phyloP scores from a whole-genome alignment of 1,140 invertebrate species.

The Megalonaias nervosa region DNA sequence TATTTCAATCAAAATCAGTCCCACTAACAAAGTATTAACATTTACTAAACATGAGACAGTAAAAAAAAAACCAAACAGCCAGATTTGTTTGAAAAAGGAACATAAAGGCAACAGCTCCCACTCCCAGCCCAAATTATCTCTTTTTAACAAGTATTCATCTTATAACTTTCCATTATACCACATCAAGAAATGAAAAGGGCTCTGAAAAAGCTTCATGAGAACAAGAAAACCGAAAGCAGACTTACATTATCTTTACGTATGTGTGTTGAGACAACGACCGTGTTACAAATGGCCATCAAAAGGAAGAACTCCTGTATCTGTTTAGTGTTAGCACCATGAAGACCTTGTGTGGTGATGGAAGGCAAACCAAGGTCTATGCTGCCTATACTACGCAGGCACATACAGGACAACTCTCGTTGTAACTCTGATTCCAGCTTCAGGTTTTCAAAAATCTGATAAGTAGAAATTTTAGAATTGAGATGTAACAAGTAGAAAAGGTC shows the following conservation, averaged over 20 bases:
- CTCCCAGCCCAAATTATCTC: too few species aligned
- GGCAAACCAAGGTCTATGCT: constrained; percentile 46
- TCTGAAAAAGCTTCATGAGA: not conserved
- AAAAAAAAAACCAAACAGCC: too few species aligned
- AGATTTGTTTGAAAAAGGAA: too few species aligned
- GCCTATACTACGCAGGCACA: constrained; percentile 60
- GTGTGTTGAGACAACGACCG: constrained; percentile 90
- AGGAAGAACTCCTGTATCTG: constrained; percentile 92
- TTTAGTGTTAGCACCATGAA: constrained; percentile 53
- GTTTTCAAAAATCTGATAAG: constrained; percentile 52
- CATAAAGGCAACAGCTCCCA: too few species aligned
- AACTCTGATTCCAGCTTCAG: constrained; percentile 59
- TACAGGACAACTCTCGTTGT: constrained; percentile 57
- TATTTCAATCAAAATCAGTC: too few species aligned
- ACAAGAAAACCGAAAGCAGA: constrained; percentile 1
- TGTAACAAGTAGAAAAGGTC: too few species aligned
- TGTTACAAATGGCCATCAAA: constrained; percentile 95
- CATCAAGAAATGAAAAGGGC: too few species aligned
- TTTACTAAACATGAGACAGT: too few species aligned
- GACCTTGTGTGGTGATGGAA: constrained; percentile 15
- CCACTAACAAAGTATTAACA: too few species aligned
- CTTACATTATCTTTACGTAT: constrained; percentile 85
- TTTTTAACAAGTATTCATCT: too few species aligned
- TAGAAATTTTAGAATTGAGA: too few species aligned
- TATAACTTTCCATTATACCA: too few species aligned